A percentile compares a stretch with the other conserved stretches of the same genome.
Evolutionary conservation across 1,140 invertebrate species (phyloP).

Genomic region (Anoplophora glabripennis): DNA sequence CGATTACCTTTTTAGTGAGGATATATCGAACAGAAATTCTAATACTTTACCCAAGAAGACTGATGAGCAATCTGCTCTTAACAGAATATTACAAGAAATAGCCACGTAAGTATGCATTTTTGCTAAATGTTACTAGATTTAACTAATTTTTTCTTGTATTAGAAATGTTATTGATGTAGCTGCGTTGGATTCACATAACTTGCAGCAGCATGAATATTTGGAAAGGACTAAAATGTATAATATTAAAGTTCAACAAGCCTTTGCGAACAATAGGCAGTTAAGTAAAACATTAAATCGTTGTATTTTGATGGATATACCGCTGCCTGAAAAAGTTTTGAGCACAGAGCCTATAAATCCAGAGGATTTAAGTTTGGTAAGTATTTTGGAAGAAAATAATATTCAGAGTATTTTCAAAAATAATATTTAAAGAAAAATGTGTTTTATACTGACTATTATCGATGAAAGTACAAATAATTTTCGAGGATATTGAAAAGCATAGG

Average conservation of each 20-base stretch:
- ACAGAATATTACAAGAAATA: constrained; percentile 82
- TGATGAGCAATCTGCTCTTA: constrained; percentile 85
- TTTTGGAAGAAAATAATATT: constrained; percentile 4
- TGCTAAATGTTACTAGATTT: constrained; percentile 14
- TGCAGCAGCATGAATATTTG: constrained; percentile 77
- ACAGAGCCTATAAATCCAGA: constrained; percentile 52
- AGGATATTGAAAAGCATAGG: no score
- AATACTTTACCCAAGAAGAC: constrained; percentile 71
- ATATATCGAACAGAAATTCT: constrained; percentile 60
- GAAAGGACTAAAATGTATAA: constrained; percentile 72
- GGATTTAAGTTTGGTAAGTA: constrained; percentile 59
- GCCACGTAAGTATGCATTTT: constrained; percentile 65
- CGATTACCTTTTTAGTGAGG: constrained; percentile 55
- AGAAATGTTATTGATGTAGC: constrained; percentile 84
- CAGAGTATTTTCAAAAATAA: neutral
- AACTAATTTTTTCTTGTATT: constrained; percentile 26
- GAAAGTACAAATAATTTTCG: no score
- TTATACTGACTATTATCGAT: no score
- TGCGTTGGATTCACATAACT: constrained; percentile 72
- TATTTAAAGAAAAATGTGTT: no score
- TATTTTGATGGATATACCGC: constrained; percentile 58
- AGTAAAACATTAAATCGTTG: constrained; percentile 48
- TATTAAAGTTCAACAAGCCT: constrained; percentile 57
- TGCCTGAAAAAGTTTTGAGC: constrained; percentile 57
- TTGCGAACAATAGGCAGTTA: constrained; percentile 46